Percentiles rank a stretch among this genome's conserved stretches.
Conservation (phyloP, 2,113 vertebrate genomes). For the Bungarus multicinctus region DNA sequence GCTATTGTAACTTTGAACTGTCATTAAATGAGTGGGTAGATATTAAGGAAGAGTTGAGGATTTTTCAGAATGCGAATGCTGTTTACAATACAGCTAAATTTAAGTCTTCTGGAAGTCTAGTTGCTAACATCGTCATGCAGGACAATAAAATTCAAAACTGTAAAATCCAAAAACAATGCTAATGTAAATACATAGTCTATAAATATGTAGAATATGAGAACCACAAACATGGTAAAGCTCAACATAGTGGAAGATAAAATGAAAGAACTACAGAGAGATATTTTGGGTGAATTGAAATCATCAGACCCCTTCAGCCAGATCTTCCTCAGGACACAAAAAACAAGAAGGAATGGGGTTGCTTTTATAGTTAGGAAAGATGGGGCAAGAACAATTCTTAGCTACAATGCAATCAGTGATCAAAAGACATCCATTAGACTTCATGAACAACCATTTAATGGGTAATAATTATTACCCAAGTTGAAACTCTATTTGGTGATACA, state of each 20-base stretch:
- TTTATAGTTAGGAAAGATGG: background rate
- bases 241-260: background rate
- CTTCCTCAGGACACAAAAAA: background rate
- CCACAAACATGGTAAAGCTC: background rate
- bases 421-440: background rate
- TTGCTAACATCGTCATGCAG: background rate
- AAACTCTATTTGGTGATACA: background rate
- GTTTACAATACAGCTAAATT: background rate
- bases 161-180: too few species aligned
- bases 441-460: background rate
- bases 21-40: background rate
- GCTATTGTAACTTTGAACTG: background rate
- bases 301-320: background rate
- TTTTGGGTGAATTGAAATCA: background rate
- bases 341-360: background rate
- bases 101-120: background rate
- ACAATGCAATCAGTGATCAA: background rate
- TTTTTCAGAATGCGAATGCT: background rate
- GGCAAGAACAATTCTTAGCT: background rate
- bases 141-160: background rate
- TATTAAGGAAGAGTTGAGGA: background rate
- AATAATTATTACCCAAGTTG: background rate
- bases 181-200: too few species aligned
- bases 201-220: background rate
- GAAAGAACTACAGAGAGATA: background rate